Conservation (phyloP, 2,888 invertebrate genomes). For the Ochropleura plecta region DNA sequence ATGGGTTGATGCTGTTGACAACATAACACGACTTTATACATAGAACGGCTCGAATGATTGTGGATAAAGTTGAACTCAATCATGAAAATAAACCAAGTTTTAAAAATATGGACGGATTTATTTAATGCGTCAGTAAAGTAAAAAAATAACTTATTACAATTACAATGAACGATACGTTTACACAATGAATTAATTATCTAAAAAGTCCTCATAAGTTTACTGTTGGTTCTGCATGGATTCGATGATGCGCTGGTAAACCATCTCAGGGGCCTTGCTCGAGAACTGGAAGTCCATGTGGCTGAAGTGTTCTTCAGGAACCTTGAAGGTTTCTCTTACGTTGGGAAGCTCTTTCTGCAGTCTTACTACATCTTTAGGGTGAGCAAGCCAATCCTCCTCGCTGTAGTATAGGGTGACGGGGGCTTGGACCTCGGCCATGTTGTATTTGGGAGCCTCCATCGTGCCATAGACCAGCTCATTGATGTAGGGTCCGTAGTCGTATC, state of each 20-base stretch:
- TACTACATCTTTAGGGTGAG: constrained; percentile 91
- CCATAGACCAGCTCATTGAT: constrained; percentile 84
- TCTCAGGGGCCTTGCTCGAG: constrained; percentile 80
- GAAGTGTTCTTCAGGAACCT: constrained; percentile 89
- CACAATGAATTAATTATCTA: constrained; percentile 62
- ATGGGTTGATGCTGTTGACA: background rate
- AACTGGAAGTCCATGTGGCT: constrained; percentile 86
- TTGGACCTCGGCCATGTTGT: constrained; percentile 81
- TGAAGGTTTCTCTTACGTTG: constrained; percentile 88
- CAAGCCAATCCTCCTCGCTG: constrained; percentile 92
- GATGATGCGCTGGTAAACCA: constrained; percentile 82
- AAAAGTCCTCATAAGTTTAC: constrained; percentile 59
- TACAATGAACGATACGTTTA: constrained; percentile 66
- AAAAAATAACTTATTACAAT: constrained; percentile 70
- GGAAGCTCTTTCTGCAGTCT: constrained; percentile 90
- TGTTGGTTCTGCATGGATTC: constrained; percentile 75
- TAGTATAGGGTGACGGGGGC: constrained; percentile 84
- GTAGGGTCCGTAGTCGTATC: constrained; percentile 81
- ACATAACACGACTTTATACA: background rate
- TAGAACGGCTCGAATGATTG: background rate
- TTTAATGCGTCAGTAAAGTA: constrained; percentile 73
- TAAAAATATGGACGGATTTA: constrained; percentile 76
- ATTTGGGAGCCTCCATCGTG: constrained; percentile 78
- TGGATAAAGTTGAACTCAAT: background rate
- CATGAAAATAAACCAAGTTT: constrained; percentile 24